Conservation (phyloP, 2,888 invertebrate genomes). For the Synergus laeviventris region DNA sequence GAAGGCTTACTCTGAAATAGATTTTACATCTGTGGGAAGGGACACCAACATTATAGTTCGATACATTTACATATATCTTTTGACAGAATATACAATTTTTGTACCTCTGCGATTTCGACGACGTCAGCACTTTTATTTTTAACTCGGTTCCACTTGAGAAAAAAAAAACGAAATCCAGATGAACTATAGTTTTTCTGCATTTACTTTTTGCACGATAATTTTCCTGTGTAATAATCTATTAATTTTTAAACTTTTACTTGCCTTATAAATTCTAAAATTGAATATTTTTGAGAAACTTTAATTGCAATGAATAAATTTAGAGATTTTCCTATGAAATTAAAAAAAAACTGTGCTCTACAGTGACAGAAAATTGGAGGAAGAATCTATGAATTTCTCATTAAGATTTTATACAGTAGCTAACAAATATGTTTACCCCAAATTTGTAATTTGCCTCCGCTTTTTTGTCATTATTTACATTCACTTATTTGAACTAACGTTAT, state of each 20-base stretch:
- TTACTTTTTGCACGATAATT: not conserved
- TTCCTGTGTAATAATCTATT: no score
- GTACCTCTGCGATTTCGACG: slow-evolving; percentile 13
- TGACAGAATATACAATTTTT: slow-evolving; percentile 12
- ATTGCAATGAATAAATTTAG: not conserved
- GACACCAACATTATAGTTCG: not conserved
- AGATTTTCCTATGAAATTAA: no score
- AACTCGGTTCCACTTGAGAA: slow-evolving; percentile 21
- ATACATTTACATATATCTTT: slow-evolving; percentile 5
- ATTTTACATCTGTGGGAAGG: not conserved
- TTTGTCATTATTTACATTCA: not conserved
- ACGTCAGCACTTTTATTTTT: slow-evolving; percentile 31
- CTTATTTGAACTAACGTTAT: slow-evolving; percentile 1
- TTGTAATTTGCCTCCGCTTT: slow-evolving; percentile 15
- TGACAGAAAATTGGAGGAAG: no score
- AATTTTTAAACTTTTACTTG: not conserved
- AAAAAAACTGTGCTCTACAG: not conserved
- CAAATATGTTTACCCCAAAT: not conserved
- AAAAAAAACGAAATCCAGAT: not conserved
- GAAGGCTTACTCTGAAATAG: not conserved
- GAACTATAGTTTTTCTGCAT: not conserved
- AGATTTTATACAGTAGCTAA: not conserved
- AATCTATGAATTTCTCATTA: slow-evolving; percentile 7
- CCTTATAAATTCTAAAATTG: not conserved
- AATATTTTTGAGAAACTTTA: not conserved